phyloP scores from a whole-genome alignment of 2,797 vertebrate genomes.

The Sebastes goodei region DNA sequence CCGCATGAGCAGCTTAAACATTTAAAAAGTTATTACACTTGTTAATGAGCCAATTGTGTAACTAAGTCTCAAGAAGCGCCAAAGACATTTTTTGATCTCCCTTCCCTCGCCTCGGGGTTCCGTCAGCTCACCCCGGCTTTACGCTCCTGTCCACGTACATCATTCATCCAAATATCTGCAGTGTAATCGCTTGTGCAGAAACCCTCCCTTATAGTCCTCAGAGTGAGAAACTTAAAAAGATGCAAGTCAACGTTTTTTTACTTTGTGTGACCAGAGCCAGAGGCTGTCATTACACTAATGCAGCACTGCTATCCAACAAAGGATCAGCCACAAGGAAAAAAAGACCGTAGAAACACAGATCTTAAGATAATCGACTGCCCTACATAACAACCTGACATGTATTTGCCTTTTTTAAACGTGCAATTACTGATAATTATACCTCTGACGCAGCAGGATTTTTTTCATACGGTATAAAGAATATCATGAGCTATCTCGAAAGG shows the following conservation, averaged over 20 bases:
- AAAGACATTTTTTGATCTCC: constrained; percentile 19
- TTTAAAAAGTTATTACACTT: constrained; percentile 25
- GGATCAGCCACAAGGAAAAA: constrained; percentile 12
- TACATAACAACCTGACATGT: constrained; percentile 19
- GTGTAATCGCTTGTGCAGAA: constrained; percentile 66
- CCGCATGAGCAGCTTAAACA: background rate
- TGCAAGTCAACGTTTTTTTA: constrained; percentile 75
- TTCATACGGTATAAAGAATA: background rate
- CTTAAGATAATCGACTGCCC: constrained; percentile 46
- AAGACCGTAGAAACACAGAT: constrained; percentile 32
- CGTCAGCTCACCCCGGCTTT: background rate
- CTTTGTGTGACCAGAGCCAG: constrained; percentile 61
- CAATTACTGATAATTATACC: constrained; percentile 35
- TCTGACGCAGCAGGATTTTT: background rate
- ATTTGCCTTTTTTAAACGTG: constrained; percentile 2
- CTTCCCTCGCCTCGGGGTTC: constrained; percentile 6
- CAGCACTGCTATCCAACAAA: constrained; percentile 56
- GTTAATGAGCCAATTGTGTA: constrained; percentile 29
- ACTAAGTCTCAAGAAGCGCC: background rate
- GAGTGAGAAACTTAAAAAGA: constrained; percentile 51
- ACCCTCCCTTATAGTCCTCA: constrained; percentile 43
- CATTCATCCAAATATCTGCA: constrained; percentile 72
- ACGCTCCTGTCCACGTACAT: constrained; percentile 41
- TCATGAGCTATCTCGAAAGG: background rate
- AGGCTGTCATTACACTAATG: constrained; percentile 77